A percentile compares a stretch with the other conserved stretches of the same genome.
Evolutionary conservation across 2,113 vertebrate genomes (phyloP).

Genomic region (Melanerpes aurifrons): DNA sequence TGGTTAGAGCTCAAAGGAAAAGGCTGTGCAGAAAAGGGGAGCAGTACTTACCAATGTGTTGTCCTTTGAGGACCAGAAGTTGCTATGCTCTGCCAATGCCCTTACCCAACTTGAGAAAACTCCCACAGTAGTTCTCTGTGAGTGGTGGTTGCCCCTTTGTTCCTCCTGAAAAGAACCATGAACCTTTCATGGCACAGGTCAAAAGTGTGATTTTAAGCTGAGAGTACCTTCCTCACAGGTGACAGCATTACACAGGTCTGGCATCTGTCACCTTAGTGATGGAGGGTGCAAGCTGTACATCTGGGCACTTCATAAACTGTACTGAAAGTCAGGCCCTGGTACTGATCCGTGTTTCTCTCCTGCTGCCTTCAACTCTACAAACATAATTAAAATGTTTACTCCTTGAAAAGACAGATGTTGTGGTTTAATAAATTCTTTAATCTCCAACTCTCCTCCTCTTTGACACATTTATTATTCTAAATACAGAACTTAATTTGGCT

Average conservation of each 20-base stretch:
- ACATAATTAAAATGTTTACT: neutral
- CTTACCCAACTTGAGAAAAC: neutral
- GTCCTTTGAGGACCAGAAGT: accelerated
- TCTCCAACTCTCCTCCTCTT: neutral
- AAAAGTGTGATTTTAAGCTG: neutral
- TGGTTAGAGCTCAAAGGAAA: neutral
- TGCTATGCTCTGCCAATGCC: neutral
- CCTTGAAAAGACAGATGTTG: neutral
- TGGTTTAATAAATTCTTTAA: neutral
- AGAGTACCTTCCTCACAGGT: neutral
- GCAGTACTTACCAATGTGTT: accelerated
- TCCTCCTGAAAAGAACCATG: neutral
- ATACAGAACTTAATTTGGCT: neutral
- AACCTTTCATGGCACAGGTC: neutral
- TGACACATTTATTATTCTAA: neutral
- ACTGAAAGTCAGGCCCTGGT: neutral
- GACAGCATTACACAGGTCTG: neutral
- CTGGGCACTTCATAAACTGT: neutral
- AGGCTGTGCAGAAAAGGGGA: accelerated
- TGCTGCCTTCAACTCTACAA: neutral
- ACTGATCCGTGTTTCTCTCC: neutral
- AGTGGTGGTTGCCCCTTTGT: accelerated
- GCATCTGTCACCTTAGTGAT: accelerated
- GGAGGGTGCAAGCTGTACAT: neutral
- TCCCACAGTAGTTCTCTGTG: no score